phyloP scores from a whole-genome alignment of 2,888 invertebrate genomes.

The Gymnocheta viridis region DNA sequence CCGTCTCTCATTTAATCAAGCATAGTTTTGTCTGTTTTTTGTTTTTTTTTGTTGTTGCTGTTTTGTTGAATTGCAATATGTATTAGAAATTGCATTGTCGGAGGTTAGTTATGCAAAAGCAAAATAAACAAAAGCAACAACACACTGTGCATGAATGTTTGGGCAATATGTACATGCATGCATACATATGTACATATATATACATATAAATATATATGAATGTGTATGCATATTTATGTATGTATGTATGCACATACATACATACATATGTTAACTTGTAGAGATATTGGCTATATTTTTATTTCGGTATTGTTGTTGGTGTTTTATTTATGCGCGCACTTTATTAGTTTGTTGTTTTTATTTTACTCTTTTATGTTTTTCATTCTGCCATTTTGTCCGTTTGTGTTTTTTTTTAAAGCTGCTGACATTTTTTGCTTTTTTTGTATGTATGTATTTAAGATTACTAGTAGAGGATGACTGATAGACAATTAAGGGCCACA shows the following conservation, averaged over 20 bases:
- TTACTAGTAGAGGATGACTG: not conserved
- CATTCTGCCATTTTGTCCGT: slow-evolving; percentile 24
- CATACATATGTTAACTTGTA: not conserved
- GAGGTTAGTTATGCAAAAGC: slow-evolving; percentile 75
- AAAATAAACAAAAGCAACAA: slow-evolving; percentile 33
- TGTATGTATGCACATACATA: not conserved
- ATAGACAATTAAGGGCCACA: slow-evolving; percentile 1
- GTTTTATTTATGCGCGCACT: slow-evolving; percentile 8
- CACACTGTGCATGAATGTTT: not conserved
- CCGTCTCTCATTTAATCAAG: slow-evolving; percentile 35
- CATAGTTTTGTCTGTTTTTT: slow-evolving; percentile 29
- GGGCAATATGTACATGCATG: slow-evolving; percentile 5
- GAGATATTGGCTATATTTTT: slow-evolving; percentile 8
- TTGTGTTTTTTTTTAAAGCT: slow-evolving; percentile 45
- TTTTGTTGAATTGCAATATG: slow-evolving; percentile 46
- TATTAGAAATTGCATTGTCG: slow-evolving; percentile 75
- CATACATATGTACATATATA: not conserved
- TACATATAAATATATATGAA: no score
- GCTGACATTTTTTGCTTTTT: slow-evolving; percentile 54
- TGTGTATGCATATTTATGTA: no score
- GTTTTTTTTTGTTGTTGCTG: slow-evolving; percentile 3
- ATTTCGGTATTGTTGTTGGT: slow-evolving; percentile 23
- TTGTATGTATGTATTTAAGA: not conserved
- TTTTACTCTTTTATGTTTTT: slow-evolving; percentile 13
- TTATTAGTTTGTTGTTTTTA: slow-evolving; percentile 13